Base-by-base conservation (phyloP, 2,797 vertebrate genomes). In the Chromis chromis region DNA sequence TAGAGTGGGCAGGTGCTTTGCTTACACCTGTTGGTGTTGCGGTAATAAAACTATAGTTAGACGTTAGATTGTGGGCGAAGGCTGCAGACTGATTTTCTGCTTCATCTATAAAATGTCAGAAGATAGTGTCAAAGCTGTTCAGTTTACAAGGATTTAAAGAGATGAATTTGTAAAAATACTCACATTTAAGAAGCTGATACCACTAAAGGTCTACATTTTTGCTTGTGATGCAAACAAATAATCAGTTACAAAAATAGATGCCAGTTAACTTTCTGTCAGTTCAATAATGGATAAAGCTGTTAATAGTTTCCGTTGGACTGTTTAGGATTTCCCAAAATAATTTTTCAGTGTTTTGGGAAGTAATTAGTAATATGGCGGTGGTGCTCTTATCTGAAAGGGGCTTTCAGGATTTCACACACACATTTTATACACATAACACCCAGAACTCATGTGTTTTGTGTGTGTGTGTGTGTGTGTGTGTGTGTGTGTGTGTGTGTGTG, bases 391-490 rank as follows among this genome's bases (percentile, higher is more conserved):
- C 44, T 60, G 8, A 22, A 56, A 48, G n/a, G 40, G 22, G 27
- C 24, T 31, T 60, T 59, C 16, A 59, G 42, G 19, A 33, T 57
- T 27, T 54, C 24, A 28, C 53, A 55, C 53, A 55, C 53, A 55
- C 54, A 9, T 50, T 27, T 31, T 16, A 12, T n/a, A 56, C 54
- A 31, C 54, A 56, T 10, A 25, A 24, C 12, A 46, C 22, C 13
- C 12, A 1, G 12, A 13, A 61, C 33, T 5, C 5, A 3, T 58
- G 36, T 12, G n/a, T 3, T 52, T 14, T 57, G 31, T n/a, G 39
- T 59, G 21, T 57, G 39, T 46, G 27, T 60, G 67, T 48, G 48
- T 61, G 22, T 53, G 42, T 49, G 31, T 60, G 67, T 52, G 48
- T 46, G 42, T 52, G 28, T 65, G 19, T 53, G 16, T 28, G 44